A percentile compares a stretch with the other conserved stretches of the same genome.
Evolutionary conservation across 1,140 invertebrate species (phyloP).

Genomic region (Drosophila ficusphila): DNA sequence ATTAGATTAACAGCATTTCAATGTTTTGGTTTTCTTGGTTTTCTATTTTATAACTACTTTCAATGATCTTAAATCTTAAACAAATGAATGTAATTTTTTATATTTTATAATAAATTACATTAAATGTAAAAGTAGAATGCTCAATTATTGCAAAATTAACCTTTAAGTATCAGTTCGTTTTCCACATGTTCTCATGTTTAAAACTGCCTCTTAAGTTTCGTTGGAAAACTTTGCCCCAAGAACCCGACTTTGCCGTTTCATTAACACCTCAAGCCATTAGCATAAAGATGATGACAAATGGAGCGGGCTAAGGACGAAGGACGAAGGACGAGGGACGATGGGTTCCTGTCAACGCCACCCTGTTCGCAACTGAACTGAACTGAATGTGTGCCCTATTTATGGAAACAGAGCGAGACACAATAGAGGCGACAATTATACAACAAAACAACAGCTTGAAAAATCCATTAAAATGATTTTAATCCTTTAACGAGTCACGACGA

Average conservation of each 20-base stretch:
- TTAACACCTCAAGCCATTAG: slow-evolving; percentile 67
- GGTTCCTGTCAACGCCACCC: slow-evolving; percentile 26
- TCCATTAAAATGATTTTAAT: slow-evolving; percentile 83
- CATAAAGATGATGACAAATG: slow-evolving; percentile 77
- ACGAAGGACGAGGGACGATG: slow-evolving; percentile 6
- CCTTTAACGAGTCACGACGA: slow-evolving; percentile 79
- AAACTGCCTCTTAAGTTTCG: neutral
- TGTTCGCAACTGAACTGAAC: neutral
- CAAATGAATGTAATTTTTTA: too few relatives aligned
- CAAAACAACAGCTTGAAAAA: slow-evolving; percentile 83
- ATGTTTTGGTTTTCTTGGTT: neutral
- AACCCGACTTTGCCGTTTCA: slow-evolving; percentile 23
- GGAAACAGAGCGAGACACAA: slow-evolving; percentile 43
- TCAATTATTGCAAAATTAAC: too few relatives aligned
- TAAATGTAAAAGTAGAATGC: too few relatives aligned
- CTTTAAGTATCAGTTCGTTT: too few relatives aligned
- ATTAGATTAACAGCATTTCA: slow-evolving; percentile 4
- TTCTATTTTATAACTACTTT: too few relatives aligned
- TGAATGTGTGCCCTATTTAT: slow-evolving; percentile 68
- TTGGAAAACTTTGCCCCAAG: slow-evolving; percentile 7
- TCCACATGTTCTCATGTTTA: too few relatives aligned
- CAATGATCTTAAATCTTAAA: too few relatives aligned
- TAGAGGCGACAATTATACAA: slow-evolving; percentile 76
- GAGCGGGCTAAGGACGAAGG: slow-evolving; percentile 20
- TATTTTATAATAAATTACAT: too few relatives aligned